Conservation (phyloP, 2,113 vertebrate genomes). For the Esox niger region DNA sequence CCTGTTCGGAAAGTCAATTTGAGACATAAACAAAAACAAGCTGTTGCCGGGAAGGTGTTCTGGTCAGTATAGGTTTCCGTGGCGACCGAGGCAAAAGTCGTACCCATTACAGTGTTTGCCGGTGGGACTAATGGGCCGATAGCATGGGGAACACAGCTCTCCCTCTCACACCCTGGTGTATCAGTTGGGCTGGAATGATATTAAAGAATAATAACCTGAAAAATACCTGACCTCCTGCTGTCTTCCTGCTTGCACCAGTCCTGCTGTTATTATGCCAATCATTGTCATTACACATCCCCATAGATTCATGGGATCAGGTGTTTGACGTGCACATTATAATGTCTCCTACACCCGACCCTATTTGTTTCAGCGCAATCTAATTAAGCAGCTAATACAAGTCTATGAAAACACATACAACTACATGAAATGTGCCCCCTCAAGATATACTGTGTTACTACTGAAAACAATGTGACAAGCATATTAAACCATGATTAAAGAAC, state of each 20-base stretch:
- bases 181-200: slow-evolving; percentile 41
- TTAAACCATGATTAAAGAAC: slow-evolving; percentile 59
- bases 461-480: slow-evolving; percentile 28
- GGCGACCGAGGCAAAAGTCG: neutral
- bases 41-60: neutral
- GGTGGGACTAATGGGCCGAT: slow-evolving; percentile 38
- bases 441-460: slow-evolving; percentile 35
- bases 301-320: slow-evolving; percentile 57
- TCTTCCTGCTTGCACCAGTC: slow-evolving; percentile 45
- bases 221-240: slow-evolving; percentile 56
- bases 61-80: neutral
- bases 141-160: slow-evolving; percentile 24
- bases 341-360: slow-evolving; percentile 13
- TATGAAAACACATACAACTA: slow-evolving; percentile 34
- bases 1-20: slow-evolving; percentile 19
- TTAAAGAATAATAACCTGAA: slow-evolving; percentile 47
- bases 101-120: slow-evolving; percentile 22
- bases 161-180: slow-evolving; percentile 27
- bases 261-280: slow-evolving; percentile 67
- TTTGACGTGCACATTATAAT: slow-evolving; percentile 63
- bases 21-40: slow-evolving; percentile 21
- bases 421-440: too few relatives aligned
- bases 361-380: neutral
- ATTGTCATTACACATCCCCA: slow-evolving; percentile 57
- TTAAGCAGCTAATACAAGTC: slow-evolving; percentile 1